Base-by-base conservation (phyloP, 2,797 vertebrate genomes). In the Scolopax rusticola region DNA sequence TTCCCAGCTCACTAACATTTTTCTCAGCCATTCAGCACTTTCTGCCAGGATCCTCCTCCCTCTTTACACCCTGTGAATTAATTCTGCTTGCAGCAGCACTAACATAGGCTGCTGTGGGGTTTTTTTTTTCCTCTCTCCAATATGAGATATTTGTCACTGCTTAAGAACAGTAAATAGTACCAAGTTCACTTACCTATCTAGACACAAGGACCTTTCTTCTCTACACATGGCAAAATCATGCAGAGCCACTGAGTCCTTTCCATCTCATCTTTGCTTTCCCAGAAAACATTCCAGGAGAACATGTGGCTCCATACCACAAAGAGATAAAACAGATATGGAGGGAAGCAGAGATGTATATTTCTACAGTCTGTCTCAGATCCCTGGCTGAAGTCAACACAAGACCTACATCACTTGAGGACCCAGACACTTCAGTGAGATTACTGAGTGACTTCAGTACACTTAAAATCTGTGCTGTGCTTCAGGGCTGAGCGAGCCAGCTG, bases 71-170 rank as follows among this genome's bases (percentile, higher is more conserved):
- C 84, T 73, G 60, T 94, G 90, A 97, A 95, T 96, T 94, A 92
- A 96, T 95, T 94, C 93, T 94, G 91, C 96, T 93, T 96, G 91
- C 63, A 92, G 81, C 90, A 97, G 90, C 95, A 93, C 90, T 96
- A 89, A 60, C 74, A 60, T 27, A 70, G 51, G 86, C 81, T 95
- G 93, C 92, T 0, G 8, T 54, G 24, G 54, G 54, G 8, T n/a
- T 92, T 92, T 93, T 90, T 90, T 87, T 87, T 80, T 21, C n/a
- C 70, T 48, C 54, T 90, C 57, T 17, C 70, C 36, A 36, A 6
- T 8, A 45, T 32, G 48, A 95, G 57, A 84, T 93, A 90, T 53
- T 87, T 0, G 0, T 77, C 71, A 75, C 50, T 30, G 60, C 78
- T 92, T 78, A 90, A 86, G 69, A 93, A 69, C 28, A 85, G 68